Evolutionary conservation across 2,888 invertebrate genomes (phyloP).

Genomic region (Stenoptilia bipunctidactyla): DNA sequence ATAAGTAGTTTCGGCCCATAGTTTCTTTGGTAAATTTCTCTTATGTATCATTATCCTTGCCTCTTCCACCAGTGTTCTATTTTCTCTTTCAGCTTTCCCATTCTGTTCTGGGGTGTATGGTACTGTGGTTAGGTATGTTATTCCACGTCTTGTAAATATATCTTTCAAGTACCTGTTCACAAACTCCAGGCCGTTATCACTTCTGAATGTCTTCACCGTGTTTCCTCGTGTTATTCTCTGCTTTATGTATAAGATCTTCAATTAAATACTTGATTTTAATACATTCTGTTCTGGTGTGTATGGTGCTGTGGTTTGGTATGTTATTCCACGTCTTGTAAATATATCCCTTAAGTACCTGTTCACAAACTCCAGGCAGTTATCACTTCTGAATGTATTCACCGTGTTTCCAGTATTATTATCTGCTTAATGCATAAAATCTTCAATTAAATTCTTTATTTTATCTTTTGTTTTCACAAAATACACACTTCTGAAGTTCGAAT

Average conservation of each 20-base stretch:
- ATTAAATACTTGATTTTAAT: no score
- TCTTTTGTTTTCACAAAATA: slow-evolving; percentile 14
- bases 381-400: slow-evolving; percentile 21
- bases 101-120: no score
- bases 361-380: slow-evolving; percentile 18
- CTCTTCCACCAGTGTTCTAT: no score
- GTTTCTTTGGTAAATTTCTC: slow-evolving; percentile 6
- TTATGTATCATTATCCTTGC: slow-evolving; percentile 9
- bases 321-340: slow-evolving; percentile 16
- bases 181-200: no score
- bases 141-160: no score
- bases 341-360: slow-evolving; percentile 15
- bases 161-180: no score
- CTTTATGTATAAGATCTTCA: no score
- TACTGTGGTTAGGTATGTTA: no score
- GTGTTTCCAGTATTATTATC: slow-evolving; percentile 17
- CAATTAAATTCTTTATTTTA: slow-evolving; percentile 11
- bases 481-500: slow-evolving; percentile 4
- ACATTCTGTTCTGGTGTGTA: slow-evolving; percentile 26
- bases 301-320: slow-evolving; percentile 18
- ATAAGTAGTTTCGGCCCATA: slow-evolving; percentile 11
- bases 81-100: no score
- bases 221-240: no score
- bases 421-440: slow-evolving; percentile 10
- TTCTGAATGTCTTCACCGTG: no score